Percentiles rank a stretch among this genome's conserved stretches.
Conservation (phyloP, 2,888 invertebrate species). For the Hofmannophila pseudospretella region DNA sequence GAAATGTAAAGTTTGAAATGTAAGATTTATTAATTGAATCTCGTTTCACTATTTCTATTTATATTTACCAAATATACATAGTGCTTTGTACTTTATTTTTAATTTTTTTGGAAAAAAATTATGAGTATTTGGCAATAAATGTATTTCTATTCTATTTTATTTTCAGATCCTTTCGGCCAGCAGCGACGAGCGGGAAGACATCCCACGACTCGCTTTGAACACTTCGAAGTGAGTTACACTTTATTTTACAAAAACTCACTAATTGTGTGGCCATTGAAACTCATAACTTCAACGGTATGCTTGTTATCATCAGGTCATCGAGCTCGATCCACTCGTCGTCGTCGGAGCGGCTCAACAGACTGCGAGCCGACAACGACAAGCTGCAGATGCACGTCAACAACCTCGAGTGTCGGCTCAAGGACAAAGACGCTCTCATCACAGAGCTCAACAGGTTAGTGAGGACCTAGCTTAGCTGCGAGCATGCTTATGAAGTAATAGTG, state of each 20-base stretch:
- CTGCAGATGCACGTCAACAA: conserved; percentile 49
- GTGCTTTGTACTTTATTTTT: no score
- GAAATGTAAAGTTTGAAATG: no score
- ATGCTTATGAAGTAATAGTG: no score
- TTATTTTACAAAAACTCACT: no score
- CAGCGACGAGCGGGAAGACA: conserved; percentile 63
- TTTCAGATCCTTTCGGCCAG: conserved; percentile 63
- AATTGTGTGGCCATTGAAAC: no score
- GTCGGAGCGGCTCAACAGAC: conserved; percentile 45
- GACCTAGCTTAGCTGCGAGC: no score
- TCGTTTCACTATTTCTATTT: no score
- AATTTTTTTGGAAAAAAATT: no score
- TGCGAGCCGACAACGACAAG: conserved; percentile 52
- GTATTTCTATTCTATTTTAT: no score
- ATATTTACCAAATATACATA: no score
- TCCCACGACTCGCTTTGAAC: conserved; percentile 58
- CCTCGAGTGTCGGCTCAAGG: conserved; percentile 52
- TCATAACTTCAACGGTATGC: background rate
- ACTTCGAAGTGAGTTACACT: conserved; percentile 60
- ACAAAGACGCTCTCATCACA: conserved; percentile 65
- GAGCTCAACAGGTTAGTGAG: conserved; percentile 65
- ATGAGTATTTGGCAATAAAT: no score
- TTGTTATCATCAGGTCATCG: conserved; percentile 36
- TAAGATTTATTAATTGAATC: no score
- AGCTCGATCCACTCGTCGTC: conserved; percentile 61